Conservation (phyloP, 2,113 vertebrate genomes). For the Alaudala cheleensis region DNA sequence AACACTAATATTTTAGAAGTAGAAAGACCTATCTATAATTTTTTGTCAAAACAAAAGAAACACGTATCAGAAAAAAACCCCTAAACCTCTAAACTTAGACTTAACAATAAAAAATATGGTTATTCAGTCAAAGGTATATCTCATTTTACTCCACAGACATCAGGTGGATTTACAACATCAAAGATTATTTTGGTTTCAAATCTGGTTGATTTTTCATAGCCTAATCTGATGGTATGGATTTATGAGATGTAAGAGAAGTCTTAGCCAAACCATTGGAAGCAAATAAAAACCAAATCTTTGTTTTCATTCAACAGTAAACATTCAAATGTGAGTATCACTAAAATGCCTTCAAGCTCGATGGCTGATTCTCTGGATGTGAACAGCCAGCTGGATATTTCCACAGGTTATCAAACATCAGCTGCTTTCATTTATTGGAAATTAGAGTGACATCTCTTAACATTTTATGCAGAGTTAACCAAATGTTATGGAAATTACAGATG, state of each 20-base stretch:
- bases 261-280: background rate
- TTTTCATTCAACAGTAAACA: background rate
- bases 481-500: background rate
- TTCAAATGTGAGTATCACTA: background rate
- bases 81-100: background rate
- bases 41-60: background rate
- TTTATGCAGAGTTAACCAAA: background rate
- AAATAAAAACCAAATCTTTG: background rate
- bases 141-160: background rate
- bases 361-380: background rate
- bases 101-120: background rate
- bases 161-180: background rate
- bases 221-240: background rate
- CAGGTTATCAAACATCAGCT: background rate
- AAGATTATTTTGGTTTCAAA: background rate
- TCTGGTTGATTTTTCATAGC: background rate
- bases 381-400: background rate
- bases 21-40: background rate
- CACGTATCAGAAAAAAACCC: background rate
- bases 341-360: background rate
- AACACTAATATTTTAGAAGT: background rate
- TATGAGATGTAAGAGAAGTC: background rate
- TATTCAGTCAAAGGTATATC: background rate
- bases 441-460: background rate
- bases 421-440: slow-evolving; percentile 7